Base-by-base conservation (phyloP, 2,888 invertebrate genomes). In the Cheiracanthium punctorium region DNA sequence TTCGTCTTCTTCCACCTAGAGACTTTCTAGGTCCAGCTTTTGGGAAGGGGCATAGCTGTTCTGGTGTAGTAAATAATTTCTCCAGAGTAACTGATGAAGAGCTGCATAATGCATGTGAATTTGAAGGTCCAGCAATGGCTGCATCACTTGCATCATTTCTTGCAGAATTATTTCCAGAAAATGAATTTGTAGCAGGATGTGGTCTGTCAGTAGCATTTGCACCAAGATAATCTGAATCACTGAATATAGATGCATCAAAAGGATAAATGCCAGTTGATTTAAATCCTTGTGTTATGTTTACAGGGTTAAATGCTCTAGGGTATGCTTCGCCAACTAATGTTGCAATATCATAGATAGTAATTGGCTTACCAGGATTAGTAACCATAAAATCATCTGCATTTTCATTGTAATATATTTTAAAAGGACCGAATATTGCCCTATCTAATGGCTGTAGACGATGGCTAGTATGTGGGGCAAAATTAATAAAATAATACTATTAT, bases 401-500 rank as follows among this genome's bases (percentile, higher is more conserved):
- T 52, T 52, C 52, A 52, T 52, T 52, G 5, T 52, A 52, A 20
- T 52, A 74, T n/a, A n/a, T n/a, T n/a, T n/a, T n/a, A n/a, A n/a
- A n/a, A n/a, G n/a, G n/a, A n/a, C n/a, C n/a, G n/a, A 33, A 74
- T 32, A 74, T 58, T 20, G 58, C n/a, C 20, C 37, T 41, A 64
- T 58, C 74, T 52, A 74, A 89, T 14, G 92, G 92, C 90, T 92
- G 92, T 72, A 92, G 79, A 88, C 91, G 91, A 75, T 91, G 91
- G 12, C 91, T 90, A 75, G 91, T 91, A 89, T 92, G 91, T 12
- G 91, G 92, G 32, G 91, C n/a, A n/a, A n/a, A n/a, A n/a, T n/a
- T n/a, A n/a, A n/a, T n/a, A n/a, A n/a, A n/a, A n/a, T n/a, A 91
- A 92, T 90, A 14, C 92, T 91, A 89, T 90, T 90, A 37, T 90